Base-by-base conservation (phyloP, 2,888 invertebrate species). In the Agrochola lota region DNA sequence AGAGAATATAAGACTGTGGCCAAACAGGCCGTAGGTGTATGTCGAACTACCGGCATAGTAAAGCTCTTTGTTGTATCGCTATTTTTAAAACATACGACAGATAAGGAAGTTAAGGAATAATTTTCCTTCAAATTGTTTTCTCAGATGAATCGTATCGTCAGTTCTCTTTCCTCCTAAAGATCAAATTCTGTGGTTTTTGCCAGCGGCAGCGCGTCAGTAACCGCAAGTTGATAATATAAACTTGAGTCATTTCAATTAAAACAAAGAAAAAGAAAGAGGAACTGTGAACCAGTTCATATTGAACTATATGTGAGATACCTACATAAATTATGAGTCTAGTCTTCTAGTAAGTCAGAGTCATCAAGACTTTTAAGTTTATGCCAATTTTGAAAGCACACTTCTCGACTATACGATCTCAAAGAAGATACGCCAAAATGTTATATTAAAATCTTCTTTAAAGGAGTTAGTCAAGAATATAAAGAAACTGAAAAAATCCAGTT, bases 1-100 rank as follows among this genome's bases (percentile, higher is more conserved):
- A 63, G 70, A 60, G 71, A 60, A 71, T 71, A 76, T 62, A 76
- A 74, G 43, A 60, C 64, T 76, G 72, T 76, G 46, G 30, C 17
- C 30, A 43, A 62, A 68, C 49, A 59, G 49, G 57, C 46, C 26
- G 66, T 77, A 66, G 11, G 9, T 35, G 49, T 62, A 20, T 26
- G 62, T 30, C 17, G 62, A 23, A 57, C 72, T 70, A 66, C 46
- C 15, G 43, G 35, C 60, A 55, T 46, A 63, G n/a, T 7, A 35
- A 69, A 72, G 57, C 17, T 43, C 72, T 70, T 55, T 63, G n/a
- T 30, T 46, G 7, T 55, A 43, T 23, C 7, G 15, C 49, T 68
- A 59, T 76, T 81, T 81, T 64, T 76, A 35, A 68, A 81, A 46
- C 26, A 49, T n/a, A 11, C 52, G 9, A 55, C 40, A 55, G 77